Percentiles rank a stretch among this genome's conserved stretches.
Conservation (phyloP, 1,140 invertebrate species). For the Drosophila burlai region DNA sequence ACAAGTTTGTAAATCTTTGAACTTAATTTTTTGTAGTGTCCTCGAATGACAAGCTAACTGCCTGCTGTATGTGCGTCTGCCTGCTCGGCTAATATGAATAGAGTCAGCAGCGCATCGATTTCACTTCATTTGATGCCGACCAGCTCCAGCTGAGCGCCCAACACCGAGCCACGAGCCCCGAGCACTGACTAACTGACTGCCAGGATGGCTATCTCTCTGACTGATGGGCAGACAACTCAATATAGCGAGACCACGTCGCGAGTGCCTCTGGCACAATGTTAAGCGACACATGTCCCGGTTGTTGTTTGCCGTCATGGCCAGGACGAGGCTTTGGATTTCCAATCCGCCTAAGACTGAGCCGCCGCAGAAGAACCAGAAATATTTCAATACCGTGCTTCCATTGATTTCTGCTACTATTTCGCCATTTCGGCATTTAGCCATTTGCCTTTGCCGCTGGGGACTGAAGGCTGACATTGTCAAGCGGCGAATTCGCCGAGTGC, state of each 20-base stretch:
- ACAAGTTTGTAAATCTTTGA: no score
- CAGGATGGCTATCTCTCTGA: conserved; percentile 50
- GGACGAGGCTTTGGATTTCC: conserved; percentile 47
- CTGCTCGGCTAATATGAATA: conserved; percentile 71
- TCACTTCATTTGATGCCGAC: conserved; percentile 80
- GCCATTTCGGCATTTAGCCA: conserved; percentile 12
- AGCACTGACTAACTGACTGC: conserved; percentile 40
- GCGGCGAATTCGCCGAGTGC: conserved; percentile 69
- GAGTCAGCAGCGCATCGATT: conserved; percentile 80
- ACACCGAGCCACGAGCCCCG: conserved; percentile 1
- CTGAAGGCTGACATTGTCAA: conserved; percentile 67
- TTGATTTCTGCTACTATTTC: conserved; percentile 33
- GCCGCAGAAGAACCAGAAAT: conserved; percentile 27
- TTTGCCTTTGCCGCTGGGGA: conserved; percentile 24
- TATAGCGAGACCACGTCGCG: conserved; percentile 64
- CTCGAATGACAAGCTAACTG: conserved; percentile 29
- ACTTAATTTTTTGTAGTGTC: conserved; percentile 17
- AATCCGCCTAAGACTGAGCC: conserved; percentile 58
- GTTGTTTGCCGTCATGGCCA: conserved; percentile 49
- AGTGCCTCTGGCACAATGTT: conserved; percentile 59
- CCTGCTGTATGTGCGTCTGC: conserved; percentile 29
- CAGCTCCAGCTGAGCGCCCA: conserved; percentile 53
- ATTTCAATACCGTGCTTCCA: conserved; percentile 65
- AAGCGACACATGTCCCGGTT: conserved; percentile 48
- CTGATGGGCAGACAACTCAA: conserved; percentile 73